Percentiles rank a stretch among this genome's conserved stretches.
phyloP scores from a whole-genome alignment of 2,113 vertebrate species.

The Isichthys henryi region DNA sequence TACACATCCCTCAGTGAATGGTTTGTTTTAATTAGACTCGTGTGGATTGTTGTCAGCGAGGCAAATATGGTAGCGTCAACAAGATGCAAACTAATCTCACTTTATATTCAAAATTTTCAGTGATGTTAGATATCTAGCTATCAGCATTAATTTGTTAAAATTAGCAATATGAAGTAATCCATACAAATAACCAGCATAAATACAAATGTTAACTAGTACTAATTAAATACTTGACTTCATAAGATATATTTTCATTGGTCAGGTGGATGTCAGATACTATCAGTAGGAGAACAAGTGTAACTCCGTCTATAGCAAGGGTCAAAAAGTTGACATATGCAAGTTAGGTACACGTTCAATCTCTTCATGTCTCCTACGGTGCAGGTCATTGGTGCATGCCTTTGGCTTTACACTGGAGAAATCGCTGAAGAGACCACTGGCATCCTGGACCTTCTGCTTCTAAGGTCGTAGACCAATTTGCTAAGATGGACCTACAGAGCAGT shows the following conservation, averaged over 20 bases:
- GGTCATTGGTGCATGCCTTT: neutral
- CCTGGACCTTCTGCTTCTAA: neutral
- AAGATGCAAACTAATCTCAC: neutral
- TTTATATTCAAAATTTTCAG: neutral
- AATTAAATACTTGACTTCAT: neutral
- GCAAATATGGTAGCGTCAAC: neutral
- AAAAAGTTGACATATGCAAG: neutral
- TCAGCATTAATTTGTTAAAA: neutral
- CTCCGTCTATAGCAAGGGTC: neutral
- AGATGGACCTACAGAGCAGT: neutral
- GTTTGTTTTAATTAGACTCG: neutral
- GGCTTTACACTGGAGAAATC: neutral
- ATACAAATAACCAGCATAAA: neutral
- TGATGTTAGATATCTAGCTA: neutral
- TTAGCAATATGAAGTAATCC: neutral
- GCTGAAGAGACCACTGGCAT: neutral
- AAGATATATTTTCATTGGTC: neutral
- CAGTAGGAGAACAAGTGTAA: neutral
- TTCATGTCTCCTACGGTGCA: neutral
- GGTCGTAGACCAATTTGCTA: neutral
- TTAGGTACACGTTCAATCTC: neutral
- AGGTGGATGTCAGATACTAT: neutral
- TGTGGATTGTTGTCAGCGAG: neutral
- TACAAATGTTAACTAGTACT: neutral
- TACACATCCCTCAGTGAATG: neutral